A percentile compares a stretch with the other conserved stretches of the same genome.
phyloP scores from a whole-genome alignment of 2,888 invertebrate species.

The Drosophila nr. fundita region DNA sequence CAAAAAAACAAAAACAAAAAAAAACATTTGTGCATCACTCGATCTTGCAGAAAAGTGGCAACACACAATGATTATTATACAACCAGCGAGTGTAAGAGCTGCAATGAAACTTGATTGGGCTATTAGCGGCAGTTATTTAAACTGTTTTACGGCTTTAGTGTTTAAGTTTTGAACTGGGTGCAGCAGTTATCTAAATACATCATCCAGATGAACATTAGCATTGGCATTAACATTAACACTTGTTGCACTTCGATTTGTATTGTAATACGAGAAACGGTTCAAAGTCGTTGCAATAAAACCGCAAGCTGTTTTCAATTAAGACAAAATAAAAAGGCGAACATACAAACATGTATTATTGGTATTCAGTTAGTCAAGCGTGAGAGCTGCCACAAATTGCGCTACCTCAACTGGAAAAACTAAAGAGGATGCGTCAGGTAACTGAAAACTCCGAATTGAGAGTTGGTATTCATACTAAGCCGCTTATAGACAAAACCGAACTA shows the following conservation, averaged over 20 bases:
- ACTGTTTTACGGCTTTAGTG: slow-evolving; percentile 1
- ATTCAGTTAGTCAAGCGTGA: slow-evolving; percentile 75
- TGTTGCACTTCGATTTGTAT: slow-evolving; percentile 9
- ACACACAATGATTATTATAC: background rate
- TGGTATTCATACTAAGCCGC: slow-evolving; percentile 36
- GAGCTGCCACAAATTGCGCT: slow-evolving; percentile 65
- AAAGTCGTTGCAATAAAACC: slow-evolving; percentile 72
- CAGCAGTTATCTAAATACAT: slow-evolving; percentile 7
- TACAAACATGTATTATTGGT: slow-evolving; percentile 62
- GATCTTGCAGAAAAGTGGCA: background rate
- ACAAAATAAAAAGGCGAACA: slow-evolving; percentile 35
- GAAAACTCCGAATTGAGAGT: background rate
- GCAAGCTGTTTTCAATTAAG: slow-evolving; percentile 71
- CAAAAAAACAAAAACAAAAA: too few relatives aligned
- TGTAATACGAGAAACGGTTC: slow-evolving; percentile 75
- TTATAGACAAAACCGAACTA: slow-evolving; percentile 38
- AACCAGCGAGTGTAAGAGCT: background rate
- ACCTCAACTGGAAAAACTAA: background rate
- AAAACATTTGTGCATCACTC: background rate
- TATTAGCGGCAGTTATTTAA: background rate
- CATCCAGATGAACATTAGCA: slow-evolving; percentile 9
- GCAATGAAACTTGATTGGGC: slow-evolving; percentile 6
- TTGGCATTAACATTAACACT: slow-evolving; percentile 21
- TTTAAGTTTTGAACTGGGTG: slow-evolving; percentile 4
- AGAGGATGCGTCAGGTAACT: background rate